Conservation (phyloP, 1,140 invertebrate species). For the Sesamia nonagrioides region DNA sequence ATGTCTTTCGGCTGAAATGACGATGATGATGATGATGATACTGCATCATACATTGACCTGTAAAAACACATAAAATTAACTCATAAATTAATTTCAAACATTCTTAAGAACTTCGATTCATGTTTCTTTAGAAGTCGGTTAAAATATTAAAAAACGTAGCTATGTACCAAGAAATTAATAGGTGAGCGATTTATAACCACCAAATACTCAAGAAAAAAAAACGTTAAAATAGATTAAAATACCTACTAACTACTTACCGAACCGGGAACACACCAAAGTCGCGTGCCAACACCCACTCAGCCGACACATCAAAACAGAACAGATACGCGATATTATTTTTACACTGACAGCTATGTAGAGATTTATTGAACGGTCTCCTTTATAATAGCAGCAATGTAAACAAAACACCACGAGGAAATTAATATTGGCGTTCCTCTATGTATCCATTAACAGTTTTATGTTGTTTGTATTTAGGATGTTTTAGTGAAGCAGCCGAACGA, state of each 20-base stretch:
- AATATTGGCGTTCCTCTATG: slow-evolving; percentile 37
- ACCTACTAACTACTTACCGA: slow-evolving; percentile 17
- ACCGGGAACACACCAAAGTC: slow-evolving; percentile 52
- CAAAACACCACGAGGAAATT: slow-evolving; percentile 47
- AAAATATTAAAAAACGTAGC: too few species aligned
- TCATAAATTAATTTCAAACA: too few species aligned
- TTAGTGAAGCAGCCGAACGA: background rate
- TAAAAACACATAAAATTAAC: too few species aligned
- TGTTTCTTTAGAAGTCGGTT: too few species aligned
- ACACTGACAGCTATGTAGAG: slow-evolving; percentile 58
- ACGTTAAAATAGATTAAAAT: too few species aligned
- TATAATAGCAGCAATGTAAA: slow-evolving; percentile 51
- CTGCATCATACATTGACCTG: too few species aligned
- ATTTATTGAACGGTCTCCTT: slow-evolving; percentile 50
- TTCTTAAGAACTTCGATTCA: too few species aligned
- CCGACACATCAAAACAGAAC: slow-evolving; percentile 66
- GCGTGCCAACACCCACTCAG: slow-evolving; percentile 67
- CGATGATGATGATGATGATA: too few species aligned
- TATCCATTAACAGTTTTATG: background rate
- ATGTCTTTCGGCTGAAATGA: too few species aligned
- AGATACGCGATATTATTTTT: slow-evolving; percentile 69
- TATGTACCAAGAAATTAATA: too few species aligned
- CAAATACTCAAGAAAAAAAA: too few species aligned
- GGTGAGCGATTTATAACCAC: too few species aligned
- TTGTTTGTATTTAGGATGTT: background rate